A percentile compares a stretch with the other conserved stretches of the same genome.
These are phyloP conservation scores for Calephelis nemesis DNA, from an alignment of 1,140 invertebrate genomes.

Conservation along the genomic window DNA sequence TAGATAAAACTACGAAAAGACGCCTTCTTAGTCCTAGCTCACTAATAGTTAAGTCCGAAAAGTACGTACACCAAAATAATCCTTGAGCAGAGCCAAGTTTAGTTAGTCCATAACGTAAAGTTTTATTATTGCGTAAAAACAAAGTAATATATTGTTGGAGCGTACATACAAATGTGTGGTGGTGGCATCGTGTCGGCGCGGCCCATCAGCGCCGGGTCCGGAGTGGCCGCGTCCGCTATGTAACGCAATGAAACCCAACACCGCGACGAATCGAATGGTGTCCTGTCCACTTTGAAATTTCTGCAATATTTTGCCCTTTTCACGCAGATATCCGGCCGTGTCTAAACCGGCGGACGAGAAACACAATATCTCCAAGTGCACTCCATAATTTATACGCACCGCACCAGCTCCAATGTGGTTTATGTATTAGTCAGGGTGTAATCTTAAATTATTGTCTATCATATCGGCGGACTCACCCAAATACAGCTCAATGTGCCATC, in stretches of 20 bases:
- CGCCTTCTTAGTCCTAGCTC: too few relatives aligned
- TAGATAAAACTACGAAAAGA: too few relatives aligned
- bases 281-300: slow-evolving; percentile 74
- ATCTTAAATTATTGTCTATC: slow-evolving; percentile 50
- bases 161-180: slow-evolving; percentile 11
- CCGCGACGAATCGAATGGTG: slow-evolving; percentile 74
- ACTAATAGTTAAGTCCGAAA: too few relatives aligned
- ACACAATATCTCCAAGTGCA: slow-evolving; percentile 72
- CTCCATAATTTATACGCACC: slow-evolving; percentile 71
- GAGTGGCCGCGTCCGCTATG: slow-evolving; percentile 53
- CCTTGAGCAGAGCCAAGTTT: too few relatives aligned
- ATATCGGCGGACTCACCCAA: slow-evolving; percentile 35
- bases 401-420: slow-evolving; percentile 43
- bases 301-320: slow-evolving; percentile 77
- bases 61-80: too few relatives aligned
- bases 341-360: slow-evolving; percentile 73
- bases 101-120: too few relatives aligned
- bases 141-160: neutral
- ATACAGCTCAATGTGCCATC: slow-evolving; percentile 25
- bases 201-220: slow-evolving; percentile 56
- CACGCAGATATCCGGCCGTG: slow-evolving; percentile 67
- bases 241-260: slow-evolving; percentile 75
- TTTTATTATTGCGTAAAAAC: neutral
- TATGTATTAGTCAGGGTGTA: slow-evolving; percentile 55
- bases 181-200: slow-evolving; percentile 35